phyloP scores from a whole-genome alignment of 2,888 invertebrate genomes.

The Andrena minutula region DNA sequence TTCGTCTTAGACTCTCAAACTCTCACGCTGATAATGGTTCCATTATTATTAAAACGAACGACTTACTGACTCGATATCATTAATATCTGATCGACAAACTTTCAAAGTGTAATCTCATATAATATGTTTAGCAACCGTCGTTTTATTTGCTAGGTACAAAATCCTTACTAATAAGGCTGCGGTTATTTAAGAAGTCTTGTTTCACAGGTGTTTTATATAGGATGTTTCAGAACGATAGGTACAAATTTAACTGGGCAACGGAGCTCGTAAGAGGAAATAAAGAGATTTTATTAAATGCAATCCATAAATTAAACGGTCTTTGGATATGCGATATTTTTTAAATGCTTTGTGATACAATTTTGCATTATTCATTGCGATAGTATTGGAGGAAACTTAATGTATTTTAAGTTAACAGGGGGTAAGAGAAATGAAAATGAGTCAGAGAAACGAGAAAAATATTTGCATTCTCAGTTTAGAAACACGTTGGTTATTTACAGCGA shows the following conservation, averaged over 20 bases:
- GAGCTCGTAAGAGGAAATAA: background rate
- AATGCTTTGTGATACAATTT: background rate
- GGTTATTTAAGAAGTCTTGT: background rate
- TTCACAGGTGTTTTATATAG: background rate
- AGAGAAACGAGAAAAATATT: too few relatives aligned
- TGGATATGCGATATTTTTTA: background rate
- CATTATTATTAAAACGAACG: background rate
- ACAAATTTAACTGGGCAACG: background rate
- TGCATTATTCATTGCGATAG: too few relatives aligned
- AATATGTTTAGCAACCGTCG: background rate
- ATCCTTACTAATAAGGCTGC: background rate
- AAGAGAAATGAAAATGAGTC: too few relatives aligned
- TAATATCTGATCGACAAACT: background rate
- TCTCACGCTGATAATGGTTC: background rate
- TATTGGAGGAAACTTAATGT: too few relatives aligned
- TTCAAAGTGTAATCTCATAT: background rate
- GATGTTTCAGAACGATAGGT: background rate
- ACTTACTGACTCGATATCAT: background rate
- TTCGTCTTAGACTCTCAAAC: background rate
- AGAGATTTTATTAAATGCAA: background rate
- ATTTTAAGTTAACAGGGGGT: too few relatives aligned
- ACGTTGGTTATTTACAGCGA: too few relatives aligned
- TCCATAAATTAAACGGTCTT: background rate
- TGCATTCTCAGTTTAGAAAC: too few relatives aligned
- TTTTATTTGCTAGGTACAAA: constrained; percentile 2